These are phyloP conservation scores for Philotrypesis tridentata DNA, from an alignment of 1,140 invertebrate species.

Conservation along the genomic window DNA sequence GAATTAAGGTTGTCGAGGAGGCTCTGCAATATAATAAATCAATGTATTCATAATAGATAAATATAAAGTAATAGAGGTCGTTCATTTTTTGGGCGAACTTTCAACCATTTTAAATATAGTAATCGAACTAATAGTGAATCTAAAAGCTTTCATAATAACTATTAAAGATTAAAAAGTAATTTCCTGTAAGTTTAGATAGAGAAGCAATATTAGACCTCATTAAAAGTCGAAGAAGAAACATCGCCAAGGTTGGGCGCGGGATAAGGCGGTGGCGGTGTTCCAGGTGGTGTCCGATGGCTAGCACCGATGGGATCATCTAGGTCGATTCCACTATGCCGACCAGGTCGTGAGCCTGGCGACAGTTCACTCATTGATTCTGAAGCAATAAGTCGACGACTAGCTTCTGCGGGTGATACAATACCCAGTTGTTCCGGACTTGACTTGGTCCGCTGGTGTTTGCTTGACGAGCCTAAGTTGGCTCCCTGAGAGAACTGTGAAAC, in stretches of 20 bases:
- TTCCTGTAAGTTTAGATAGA: not conserved
- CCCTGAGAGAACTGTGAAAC: conserved; percentile 66
- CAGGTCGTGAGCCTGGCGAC: conserved; percentile 60
- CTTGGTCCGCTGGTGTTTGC: conserved; percentile 81
- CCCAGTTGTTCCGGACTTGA: conserved; percentile 81
- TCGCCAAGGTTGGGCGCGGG: conserved; percentile 69
- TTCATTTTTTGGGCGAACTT: too few relatives aligned
- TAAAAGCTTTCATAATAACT: not conserved
- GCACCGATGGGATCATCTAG: conserved; percentile 58
- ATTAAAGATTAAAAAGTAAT: not conserved
- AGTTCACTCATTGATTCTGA: conserved; percentile 79
- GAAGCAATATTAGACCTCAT: conserved; percentile 60
- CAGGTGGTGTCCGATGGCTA: conserved; percentile 81
- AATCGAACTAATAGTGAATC: too few relatives aligned
- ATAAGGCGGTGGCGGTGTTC: conserved; percentile 91
- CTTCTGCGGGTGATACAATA: conserved; percentile 70
- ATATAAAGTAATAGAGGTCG: too few relatives aligned
- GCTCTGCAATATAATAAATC: conserved; percentile 55
- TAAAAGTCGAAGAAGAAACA: conserved; percentile 63
- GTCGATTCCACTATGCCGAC: conserved; percentile 59
- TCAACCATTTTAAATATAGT: too few relatives aligned
- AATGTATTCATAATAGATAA: too few relatives aligned
- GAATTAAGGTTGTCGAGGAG: conserved; percentile 60
- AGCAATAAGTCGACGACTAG: conserved; percentile 74
- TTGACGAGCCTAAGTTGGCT: conserved; percentile 64